Conservation (phyloP, 2,113 vertebrate genomes). For the Tringa solitaria region DNA sequence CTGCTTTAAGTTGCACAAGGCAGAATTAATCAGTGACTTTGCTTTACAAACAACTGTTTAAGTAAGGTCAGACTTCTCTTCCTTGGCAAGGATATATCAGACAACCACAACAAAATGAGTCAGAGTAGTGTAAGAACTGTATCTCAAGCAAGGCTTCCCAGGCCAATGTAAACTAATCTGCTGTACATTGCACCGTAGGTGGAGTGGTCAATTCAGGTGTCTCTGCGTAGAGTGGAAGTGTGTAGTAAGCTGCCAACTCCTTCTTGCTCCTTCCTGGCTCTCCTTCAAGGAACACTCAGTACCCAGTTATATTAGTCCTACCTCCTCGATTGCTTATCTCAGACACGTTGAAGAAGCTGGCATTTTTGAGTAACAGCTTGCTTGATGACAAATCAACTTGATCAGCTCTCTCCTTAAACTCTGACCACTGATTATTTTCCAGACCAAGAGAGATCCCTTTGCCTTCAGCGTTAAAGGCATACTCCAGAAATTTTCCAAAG, state of each 20-base stretch:
- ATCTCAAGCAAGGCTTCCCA: not conserved
- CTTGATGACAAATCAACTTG: not conserved
- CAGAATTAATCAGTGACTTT: not conserved
- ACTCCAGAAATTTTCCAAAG: not conserved
- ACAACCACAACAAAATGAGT: not conserved
- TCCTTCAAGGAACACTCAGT: not conserved
- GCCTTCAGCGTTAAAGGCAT: not conserved
- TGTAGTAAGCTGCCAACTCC: not conserved
- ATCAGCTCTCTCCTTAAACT: not conserved
- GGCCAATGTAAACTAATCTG: not conserved
- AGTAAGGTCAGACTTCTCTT: not conserved
- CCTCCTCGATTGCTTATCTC: not conserved
- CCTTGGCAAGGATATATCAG: not conserved
- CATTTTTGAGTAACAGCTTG: not conserved
- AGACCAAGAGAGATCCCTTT: not conserved
- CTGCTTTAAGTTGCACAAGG: not conserved
- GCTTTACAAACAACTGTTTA: not conserved
- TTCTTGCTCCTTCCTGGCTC: not conserved
- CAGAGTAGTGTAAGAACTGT: not conserved
- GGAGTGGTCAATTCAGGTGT: not conserved
- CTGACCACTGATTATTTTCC: not conserved
- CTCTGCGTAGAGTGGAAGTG: not conserved
- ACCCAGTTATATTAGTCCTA: not conserved
- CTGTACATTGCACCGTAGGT: not conserved
- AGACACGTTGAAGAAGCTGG: not conserved